Evolutionary conservation across 2,797 vertebrate genomes (phyloP).

Genomic region (Hydrolagus colliei): DNA sequence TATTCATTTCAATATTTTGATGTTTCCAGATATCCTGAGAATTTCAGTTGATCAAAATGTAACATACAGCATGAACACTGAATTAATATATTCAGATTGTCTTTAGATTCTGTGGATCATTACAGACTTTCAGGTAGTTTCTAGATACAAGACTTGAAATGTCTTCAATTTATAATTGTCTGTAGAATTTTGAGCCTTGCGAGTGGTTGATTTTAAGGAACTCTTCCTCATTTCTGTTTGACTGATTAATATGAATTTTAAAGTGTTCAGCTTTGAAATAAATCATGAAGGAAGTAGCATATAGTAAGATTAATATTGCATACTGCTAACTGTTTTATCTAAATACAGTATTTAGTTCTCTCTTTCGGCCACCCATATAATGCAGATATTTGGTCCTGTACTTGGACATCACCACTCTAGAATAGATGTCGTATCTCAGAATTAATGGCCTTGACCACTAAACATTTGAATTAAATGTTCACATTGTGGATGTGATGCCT

Average conservation of each 20-base stretch:
- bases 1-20: no score
- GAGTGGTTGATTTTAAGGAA: not conserved
- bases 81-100: not conserved
- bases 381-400: slow-evolving; percentile 5
- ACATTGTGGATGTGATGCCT: no score
- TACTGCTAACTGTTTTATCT: no score
- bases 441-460: slow-evolving; percentile 12
- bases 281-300: slow-evolving; percentile 22
- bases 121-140: not conserved
- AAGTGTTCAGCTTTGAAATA: slow-evolving; percentile 20
- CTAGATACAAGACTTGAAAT: not conserved
- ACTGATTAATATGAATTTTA: slow-evolving; percentile 17
- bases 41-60: no score
- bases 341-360: not conserved
- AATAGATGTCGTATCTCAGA: not conserved
- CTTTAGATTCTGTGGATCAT: not conserved
- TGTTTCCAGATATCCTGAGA: no score
- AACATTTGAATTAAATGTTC: not conserved
- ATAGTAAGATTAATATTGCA: not conserved
- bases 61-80: no score
- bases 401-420: not conserved
- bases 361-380: not conserved
- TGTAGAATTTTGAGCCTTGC: not conserved
- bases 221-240: slow-evolving; percentile 17
- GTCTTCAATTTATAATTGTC: not conserved